Evolutionary conservation across 2,113 vertebrate genomes (phyloP), one percentile per base, ranked within the genome.

Genomic region (Phyllostomus discolor): DNA sequence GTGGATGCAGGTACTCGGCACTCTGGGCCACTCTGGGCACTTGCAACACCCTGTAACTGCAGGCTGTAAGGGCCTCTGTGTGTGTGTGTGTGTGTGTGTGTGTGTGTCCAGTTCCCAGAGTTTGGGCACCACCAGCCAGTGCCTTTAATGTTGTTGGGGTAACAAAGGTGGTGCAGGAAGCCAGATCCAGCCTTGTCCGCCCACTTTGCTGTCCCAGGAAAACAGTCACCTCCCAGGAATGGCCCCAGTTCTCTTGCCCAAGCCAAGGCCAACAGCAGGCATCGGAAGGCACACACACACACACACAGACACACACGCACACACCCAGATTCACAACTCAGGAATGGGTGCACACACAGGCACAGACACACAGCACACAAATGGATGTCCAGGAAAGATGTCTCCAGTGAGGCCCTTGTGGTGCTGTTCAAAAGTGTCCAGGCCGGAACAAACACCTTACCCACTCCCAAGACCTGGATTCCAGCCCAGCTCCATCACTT

Each of bases 91-190:
- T 59, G 84, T 70, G 54, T 14, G 66, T 31, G 28, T 26, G 78
- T 72, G 76, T 89, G 95, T 93, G 12, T 59, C 78, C 85, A 80
- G 73, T 41, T 79, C 75, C 70, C 38, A 48, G 96, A 97, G 92
- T 97, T 96, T 91, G 81, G 76, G 54, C 88, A 72, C 75, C 75
- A 41, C 54, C 83, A 95, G 41, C 33, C 80, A 82, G 83, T 57
- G 91, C 82, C 91, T 94, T 73, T 96, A 50, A 97, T 96, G 97
- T 93, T 91, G 88, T 89, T 48, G 88, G 38, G 78, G 91, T 38
- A 50, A 79, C 62, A 83, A 52, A 94, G 24, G 67, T 80, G 76
- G 59, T 88, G 31, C 94, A 79, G 69, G 81, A 89, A 93, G 82
- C 87, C 93, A 92, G 85, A 95, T 78, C 72, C 35, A 78, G 62